These are phyloP conservation scores for Platanista minor DNA, from an alignment of 2,113 vertebrate species.

Conservation along the genomic window DNA sequence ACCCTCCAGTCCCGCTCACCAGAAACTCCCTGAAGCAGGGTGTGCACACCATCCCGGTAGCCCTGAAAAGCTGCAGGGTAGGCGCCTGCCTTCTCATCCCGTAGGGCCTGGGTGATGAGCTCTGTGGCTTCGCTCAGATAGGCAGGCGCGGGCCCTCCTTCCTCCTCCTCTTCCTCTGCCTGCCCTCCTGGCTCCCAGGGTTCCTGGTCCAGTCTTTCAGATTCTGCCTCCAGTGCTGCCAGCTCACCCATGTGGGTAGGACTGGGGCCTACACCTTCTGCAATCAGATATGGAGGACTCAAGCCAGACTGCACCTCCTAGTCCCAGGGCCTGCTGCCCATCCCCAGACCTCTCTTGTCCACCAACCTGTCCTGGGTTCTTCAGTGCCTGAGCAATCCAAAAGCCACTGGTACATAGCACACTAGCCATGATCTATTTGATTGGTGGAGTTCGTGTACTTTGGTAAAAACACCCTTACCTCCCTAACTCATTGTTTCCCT, in stretches of 20 bases:
- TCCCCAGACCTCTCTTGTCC: background rate
- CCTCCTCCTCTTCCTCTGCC: constrained; percentile 65
- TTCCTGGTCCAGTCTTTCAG: constrained; percentile 2
- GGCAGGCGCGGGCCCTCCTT: constrained; percentile 31
- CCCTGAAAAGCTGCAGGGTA: constrained; percentile 72
- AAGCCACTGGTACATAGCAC: background rate
- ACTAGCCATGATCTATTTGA: background rate
- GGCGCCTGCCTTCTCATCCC: constrained; percentile 67
- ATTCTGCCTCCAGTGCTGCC: background rate
- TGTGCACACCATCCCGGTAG: constrained; percentile 87
- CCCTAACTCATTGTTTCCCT: background rate
- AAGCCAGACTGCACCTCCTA: background rate
- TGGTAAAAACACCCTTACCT: background rate
- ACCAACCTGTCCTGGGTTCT: background rate
- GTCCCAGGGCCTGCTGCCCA: background rate
- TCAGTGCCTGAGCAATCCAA: background rate
- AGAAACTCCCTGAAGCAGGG: constrained; percentile 87
- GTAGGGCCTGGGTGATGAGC: constrained; percentile 83
- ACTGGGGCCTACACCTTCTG: constrained; percentile 39
- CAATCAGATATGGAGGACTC: background rate
- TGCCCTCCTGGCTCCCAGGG: constrained; percentile 71
- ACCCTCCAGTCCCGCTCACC: constrained; percentile 75
- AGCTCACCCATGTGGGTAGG: constrained; percentile 55
- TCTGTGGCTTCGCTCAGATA: constrained; percentile 82
- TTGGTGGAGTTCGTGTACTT: background rate